phyloP scores from a whole-genome alignment of 2,888 invertebrate genomes.

The Drosophila prolongata region DNA sequence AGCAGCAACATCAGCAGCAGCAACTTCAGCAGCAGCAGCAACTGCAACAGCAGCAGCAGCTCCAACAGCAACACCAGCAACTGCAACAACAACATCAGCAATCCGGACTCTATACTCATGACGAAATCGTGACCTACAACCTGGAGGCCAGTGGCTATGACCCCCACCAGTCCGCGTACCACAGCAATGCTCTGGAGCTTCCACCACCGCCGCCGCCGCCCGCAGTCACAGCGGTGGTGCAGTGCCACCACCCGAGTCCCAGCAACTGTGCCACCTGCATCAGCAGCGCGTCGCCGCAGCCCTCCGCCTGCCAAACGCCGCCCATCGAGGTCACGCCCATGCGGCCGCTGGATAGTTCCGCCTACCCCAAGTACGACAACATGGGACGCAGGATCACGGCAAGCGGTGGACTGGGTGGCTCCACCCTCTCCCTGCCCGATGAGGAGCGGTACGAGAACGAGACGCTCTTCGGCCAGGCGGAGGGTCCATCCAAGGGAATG shows the following conservation, averaged over 20 bases:
- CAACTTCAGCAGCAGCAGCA: slow-evolving; percentile 33
- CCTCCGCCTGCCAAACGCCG: slow-evolving; percentile 74
- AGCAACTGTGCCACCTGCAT: slow-evolving; percentile 72
- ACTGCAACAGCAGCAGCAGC: slow-evolving; percentile 52
- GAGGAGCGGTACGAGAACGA: slow-evolving; percentile 84
- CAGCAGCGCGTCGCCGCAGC: slow-evolving; percentile 58
- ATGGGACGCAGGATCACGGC: slow-evolving; percentile 95
- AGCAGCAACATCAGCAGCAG: slow-evolving; percentile 50
- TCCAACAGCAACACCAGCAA: slow-evolving; percentile 52
- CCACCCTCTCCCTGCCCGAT: slow-evolving; percentile 92
- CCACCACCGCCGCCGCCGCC: slow-evolving; percentile 81
- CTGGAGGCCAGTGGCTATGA: slow-evolving; percentile 81
- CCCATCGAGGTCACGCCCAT: slow-evolving; percentile 77
- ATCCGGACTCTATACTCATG: slow-evolving; percentile 83
- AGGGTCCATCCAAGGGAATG: slow-evolving; percentile 61
- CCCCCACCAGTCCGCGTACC: slow-evolving; percentile 58
- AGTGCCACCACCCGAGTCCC: slow-evolving; percentile 74
- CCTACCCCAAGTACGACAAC: slow-evolving; percentile 90
- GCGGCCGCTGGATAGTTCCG: slow-evolving; percentile 70
- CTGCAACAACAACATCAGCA: slow-evolving; percentile 52
- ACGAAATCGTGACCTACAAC: slow-evolving; percentile 84
- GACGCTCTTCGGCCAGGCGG: slow-evolving; percentile 81
- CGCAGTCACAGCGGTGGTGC: slow-evolving; percentile 68
- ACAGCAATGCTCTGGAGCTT: slow-evolving; percentile 64
- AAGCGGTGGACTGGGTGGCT: slow-evolving; percentile 88